A percentile compares a stretch with the other conserved stretches of the same genome.
Conservation (phyloP, 2,888 invertebrate species). For the Pseudeuparius sepicola region DNA sequence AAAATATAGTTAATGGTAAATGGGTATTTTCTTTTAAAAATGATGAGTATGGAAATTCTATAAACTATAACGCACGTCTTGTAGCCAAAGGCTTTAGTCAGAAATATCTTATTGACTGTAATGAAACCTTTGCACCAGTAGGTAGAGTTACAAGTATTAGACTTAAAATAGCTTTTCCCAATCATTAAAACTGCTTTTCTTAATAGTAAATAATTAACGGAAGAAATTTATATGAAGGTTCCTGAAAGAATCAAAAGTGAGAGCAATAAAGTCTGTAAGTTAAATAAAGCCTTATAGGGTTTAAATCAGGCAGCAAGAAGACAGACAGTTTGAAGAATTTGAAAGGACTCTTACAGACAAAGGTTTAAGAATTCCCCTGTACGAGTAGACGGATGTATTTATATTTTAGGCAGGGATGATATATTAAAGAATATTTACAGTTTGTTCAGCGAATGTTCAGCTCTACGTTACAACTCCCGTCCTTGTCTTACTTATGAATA, state of each 20-base stretch:
- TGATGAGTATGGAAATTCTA: too few species aligned
- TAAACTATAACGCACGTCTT: too few species aligned
- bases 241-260: constrained; percentile 21
- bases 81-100: constrained; percentile 19
- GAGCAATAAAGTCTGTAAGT: constrained; percentile 25
- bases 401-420: constrained; percentile 14
- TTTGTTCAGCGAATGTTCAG: too few species aligned
- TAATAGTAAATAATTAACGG: constrained; percentile 16
- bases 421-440: too few species aligned
- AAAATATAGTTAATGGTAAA: constrained; percentile 4
- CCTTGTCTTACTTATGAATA: too few species aligned
- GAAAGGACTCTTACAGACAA: too few species aligned
- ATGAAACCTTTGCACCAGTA: constrained; percentile 20
- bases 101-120: constrained; percentile 18
- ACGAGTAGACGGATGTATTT: constrained; percentile 23
- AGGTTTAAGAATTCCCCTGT: constrained; percentile 26
- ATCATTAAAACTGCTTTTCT: constrained; percentile 21
- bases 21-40: constrained; percentile 9
- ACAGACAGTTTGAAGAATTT: too few species aligned
- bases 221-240: constrained; percentile 25
- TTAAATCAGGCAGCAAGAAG: too few species aligned
- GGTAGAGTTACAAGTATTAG: constrained; percentile 15
- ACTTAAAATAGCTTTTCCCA: constrained; percentile 10
- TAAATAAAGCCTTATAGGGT: too few species aligned
- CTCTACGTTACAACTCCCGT: too few species aligned